Conservation (phyloP, 1,140 invertebrate genomes). For the Calephelis virginiensis region DNA sequence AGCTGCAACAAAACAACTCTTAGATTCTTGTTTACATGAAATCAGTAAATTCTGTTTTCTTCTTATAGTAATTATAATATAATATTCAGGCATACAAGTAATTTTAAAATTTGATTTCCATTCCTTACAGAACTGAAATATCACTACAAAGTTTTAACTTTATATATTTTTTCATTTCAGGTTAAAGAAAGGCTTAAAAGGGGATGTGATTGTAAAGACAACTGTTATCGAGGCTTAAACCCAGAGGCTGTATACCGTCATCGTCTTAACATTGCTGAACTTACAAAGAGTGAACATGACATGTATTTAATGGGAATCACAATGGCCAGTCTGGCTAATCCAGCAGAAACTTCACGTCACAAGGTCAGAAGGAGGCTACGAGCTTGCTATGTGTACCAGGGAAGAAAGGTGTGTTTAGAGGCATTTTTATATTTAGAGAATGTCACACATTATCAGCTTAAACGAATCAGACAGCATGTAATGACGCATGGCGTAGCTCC, state of each 20-base stretch:
- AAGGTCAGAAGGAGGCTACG: slow-evolving; percentile 85
- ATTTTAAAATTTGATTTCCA: background rate
- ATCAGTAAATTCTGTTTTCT: too few relatives aligned
- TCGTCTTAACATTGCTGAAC: slow-evolving; percentile 86
- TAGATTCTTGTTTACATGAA: too few relatives aligned
- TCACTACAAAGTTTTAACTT: background rate
- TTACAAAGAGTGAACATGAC: slow-evolving; percentile 86
- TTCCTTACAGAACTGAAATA: background rate
- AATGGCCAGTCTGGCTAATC: slow-evolving; percentile 88
- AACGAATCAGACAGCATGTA: slow-evolving; percentile 87
- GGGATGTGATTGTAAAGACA: slow-evolving; percentile 88
- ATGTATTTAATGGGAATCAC: slow-evolving; percentile 90
- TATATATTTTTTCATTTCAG: slow-evolving; percentile 56
- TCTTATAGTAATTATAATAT: too few relatives aligned
- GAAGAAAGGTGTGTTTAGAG: slow-evolving; percentile 86
- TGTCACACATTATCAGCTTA: slow-evolving; percentile 88
- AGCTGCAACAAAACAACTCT: too few relatives aligned
- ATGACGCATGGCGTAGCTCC: slow-evolving; percentile 88
- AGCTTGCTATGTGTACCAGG: slow-evolving; percentile 87
- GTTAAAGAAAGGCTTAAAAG: slow-evolving; percentile 84
- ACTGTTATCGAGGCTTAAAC: slow-evolving; percentile 85
- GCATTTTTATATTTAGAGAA: slow-evolving; percentile 90
- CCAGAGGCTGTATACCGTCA: slow-evolving; percentile 87
- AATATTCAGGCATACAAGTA: too few relatives aligned
- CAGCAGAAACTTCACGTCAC: slow-evolving; percentile 84